Base-by-base conservation (phyloP, 2,113 vertebrate species). In the Porphyrio hochstetteri region DNA sequence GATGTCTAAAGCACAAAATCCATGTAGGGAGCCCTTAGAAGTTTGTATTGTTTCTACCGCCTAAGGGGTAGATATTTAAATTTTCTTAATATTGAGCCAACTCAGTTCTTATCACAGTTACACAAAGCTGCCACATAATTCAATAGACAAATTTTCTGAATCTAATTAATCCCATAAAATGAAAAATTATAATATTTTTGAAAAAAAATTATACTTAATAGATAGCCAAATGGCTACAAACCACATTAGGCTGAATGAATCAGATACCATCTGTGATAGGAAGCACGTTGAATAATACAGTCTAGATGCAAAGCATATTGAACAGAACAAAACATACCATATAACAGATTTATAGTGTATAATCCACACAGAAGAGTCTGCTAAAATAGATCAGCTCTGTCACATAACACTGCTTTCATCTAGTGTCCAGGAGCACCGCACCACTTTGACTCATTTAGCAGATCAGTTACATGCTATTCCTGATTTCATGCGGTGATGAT, bases 351-450 rank as follows among this genome's bases (percentile, higher is more conserved):
- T 92, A 84, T 7, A 31, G 81, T 4, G 90, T 74, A 79, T 92
- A 95, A 95, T 86, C 69, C 91, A 90, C 77, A 38, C 36, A 33
- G 46, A 87, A 48, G 82, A 94, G 52, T 42, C 91, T 90, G 76
- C 88, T 95, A 57, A 94, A 95, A 96, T 67, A 95, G 78, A 97
- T 95, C 96, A 89, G 46, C 81, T 84, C 86, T 85, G 80, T 90
- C 93, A 94, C 33, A 59, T 36, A 79, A 56, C 50, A 33, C 42
- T 55, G 21, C 85, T 97, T 95, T 96, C 88, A 95, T 83, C 90
- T 64, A 86, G 78, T 63, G 92, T 82, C 92, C 94, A 95, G 86
- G 68, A 96, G 71, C 85, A 79, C 86, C 55, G 84, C 35, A 67
- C 82, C 20, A 50, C 86, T 84, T 56, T 27, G 86, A 90, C 82